These are phyloP conservation scores for Micropterix aruncella DNA, from an alignment of 2,888 invertebrate genomes.

Conservation along the genomic window DNA sequence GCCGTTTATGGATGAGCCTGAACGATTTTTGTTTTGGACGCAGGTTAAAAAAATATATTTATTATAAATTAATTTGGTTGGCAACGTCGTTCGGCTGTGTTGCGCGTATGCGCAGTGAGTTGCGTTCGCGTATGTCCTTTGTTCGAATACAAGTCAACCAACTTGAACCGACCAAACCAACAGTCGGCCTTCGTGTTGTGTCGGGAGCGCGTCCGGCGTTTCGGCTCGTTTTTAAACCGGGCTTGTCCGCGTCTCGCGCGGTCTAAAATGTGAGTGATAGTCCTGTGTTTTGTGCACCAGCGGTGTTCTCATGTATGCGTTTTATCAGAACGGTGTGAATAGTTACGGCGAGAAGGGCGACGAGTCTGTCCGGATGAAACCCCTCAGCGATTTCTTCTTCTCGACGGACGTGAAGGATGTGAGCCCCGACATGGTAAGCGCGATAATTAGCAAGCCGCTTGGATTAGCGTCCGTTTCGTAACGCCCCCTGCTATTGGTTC, in stretches of 20 bases:
- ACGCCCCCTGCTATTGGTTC: too few species aligned
- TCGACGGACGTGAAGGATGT: constrained; percentile 65
- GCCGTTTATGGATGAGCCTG: too few species aligned
- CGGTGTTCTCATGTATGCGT: constrained; percentile 5
- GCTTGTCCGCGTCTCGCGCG: constrained; percentile 3
- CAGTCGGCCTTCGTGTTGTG: constrained; percentile 23
- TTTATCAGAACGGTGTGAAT: constrained; percentile 12
- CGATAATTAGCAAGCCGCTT: neutral
- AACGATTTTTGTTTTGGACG: too few species aligned
- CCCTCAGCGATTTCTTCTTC: constrained; percentile 53
- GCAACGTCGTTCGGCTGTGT: constrained; percentile 12
- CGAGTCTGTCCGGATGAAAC: constrained; percentile 41
- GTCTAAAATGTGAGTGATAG: neutral
- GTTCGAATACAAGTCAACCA: constrained; percentile 41
- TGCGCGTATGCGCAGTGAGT: constrained; percentile 33
- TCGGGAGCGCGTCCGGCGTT: neutral
- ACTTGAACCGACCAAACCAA: too few species aligned
- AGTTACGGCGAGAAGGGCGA: constrained; percentile 7
- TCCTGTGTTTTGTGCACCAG: too few species aligned
- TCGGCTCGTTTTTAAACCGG: too few species aligned
- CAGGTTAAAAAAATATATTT: too few species aligned
- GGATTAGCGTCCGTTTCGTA: too few species aligned
- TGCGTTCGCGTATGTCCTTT: constrained; percentile 39
- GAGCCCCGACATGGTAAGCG: constrained; percentile 68
- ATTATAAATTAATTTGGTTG: constrained; percentile 3